These are phyloP conservation scores for Steatocranus sp. DNA, from an alignment of 2,797 vertebrate species.

Conservation along the genomic window DNA sequence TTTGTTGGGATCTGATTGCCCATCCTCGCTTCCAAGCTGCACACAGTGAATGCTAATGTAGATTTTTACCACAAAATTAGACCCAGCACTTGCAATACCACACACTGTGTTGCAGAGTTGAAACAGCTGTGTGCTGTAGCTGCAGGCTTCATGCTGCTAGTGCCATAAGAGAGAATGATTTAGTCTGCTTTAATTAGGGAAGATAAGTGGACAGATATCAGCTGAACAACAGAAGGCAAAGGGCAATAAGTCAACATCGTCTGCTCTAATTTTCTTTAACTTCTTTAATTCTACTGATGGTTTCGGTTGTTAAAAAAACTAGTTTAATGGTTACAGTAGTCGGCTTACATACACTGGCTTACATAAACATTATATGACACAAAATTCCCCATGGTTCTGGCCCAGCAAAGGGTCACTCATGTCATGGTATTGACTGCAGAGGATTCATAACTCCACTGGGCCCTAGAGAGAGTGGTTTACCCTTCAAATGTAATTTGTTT, in stretches of 20 bases:
- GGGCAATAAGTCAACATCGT: background rate
- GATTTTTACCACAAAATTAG: background rate
- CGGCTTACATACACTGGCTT: background rate
- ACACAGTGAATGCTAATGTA: background rate
- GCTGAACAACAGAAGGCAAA: background rate
- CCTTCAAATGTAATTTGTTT: background rate
- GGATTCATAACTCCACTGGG: background rate
- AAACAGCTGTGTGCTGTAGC: background rate
- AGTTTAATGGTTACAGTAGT: background rate
- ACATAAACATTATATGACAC: background rate
- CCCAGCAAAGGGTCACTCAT: background rate
- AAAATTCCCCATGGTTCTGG: background rate
- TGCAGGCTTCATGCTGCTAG: background rate
- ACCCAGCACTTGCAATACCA: background rate
- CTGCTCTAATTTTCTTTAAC: background rate
- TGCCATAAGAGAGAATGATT: background rate
- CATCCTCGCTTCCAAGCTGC: background rate
- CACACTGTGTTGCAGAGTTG: background rate
- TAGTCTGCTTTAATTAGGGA: background rate
- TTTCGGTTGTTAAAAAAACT: background rate
- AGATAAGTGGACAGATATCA: background rate
- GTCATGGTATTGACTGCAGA: background rate
- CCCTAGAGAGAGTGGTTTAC: background rate
- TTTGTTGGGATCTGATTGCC: background rate
- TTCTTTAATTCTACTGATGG: background rate